phyloP scores from a whole-genome alignment of 2,888 invertebrate genomes.

The Gortyna flavago region DNA sequence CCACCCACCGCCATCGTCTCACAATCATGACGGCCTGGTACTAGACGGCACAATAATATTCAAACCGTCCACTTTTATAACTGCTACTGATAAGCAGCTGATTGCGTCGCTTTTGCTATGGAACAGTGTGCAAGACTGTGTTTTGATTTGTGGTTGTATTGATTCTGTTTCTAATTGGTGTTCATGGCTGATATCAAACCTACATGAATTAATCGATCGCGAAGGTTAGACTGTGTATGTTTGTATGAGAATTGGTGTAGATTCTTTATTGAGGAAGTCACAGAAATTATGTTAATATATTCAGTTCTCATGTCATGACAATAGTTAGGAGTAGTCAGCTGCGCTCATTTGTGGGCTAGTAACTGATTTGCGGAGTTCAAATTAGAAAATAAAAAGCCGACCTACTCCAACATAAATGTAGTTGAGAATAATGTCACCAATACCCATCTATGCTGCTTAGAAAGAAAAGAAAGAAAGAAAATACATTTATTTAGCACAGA shows the following conservation, averaged over 20 bases:
- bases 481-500: too few relatives aligned
- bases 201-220: neutral
- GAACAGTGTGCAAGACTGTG: constrained; percentile 17
- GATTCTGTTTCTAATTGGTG: constrained; percentile 15
- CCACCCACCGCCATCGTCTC: constrained; percentile 1
- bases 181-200: constrained; percentile 12
- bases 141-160: constrained; percentile 15
- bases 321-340: neutral
- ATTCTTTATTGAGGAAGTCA: neutral
- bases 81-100: constrained; percentile 30
- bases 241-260: neutral
- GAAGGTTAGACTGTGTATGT: constrained; percentile 4
- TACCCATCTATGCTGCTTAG: too few relatives aligned
- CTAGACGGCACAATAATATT: constrained; percentile 16
- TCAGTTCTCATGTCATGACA: neutral
- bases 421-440: neutral
- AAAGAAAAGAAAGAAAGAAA: too few relatives aligned
- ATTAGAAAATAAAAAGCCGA: neutral
- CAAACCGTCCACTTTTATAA: constrained; percentile 23
- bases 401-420: neutral
- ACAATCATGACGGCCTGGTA: constrained; percentile 13
- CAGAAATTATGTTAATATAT: neutral
- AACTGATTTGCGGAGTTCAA: neutral
- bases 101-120: constrained; percentile 12
- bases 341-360: neutral